Percentiles rank a stretch among this genome's conserved stretches.
Conservation (phyloP, 2,797 vertebrate genomes). For the Anguilla anguilla region DNA sequence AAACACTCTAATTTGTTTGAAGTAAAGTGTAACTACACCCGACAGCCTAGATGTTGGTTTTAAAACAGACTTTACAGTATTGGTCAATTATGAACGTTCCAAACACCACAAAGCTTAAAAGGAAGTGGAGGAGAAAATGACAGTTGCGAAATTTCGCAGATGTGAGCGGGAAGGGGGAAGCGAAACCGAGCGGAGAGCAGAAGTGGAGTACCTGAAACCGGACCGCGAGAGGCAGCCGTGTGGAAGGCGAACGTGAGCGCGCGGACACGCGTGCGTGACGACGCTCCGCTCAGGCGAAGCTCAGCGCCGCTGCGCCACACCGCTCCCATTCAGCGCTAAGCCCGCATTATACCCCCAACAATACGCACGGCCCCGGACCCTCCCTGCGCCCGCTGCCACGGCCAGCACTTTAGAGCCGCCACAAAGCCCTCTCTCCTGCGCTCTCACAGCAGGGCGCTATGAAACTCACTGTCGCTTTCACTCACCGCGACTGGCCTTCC, state of each 20-base stretch:
- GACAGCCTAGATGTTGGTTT: neutral
- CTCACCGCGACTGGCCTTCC: neutral
- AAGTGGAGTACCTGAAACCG: neutral
- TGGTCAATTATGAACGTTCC: neutral
- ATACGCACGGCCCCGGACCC: neutral
- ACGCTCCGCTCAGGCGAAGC: conserved; percentile 14
- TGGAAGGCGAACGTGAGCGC: neutral
- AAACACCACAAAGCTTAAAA: neutral
- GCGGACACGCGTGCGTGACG: neutral
- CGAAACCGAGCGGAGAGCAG: neutral
- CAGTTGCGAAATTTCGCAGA: conserved; percentile 30
- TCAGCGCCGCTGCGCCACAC: neutral
- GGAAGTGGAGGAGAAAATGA: neutral
- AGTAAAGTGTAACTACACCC: neutral
- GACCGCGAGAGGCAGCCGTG: neutral
- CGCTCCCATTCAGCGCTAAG: neutral
- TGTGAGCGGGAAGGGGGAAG: neutral
- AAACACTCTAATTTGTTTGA: too few species aligned
- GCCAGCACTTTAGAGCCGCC: neutral
- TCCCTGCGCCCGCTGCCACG: neutral
- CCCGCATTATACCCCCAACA: neutral
- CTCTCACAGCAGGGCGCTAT: neutral
- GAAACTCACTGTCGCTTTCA: neutral
- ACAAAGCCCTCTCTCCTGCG: neutral
- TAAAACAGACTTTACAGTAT: neutral